phyloP scores from a whole-genome alignment of 2,113 vertebrate species.

The Procavia capensis region DNA sequence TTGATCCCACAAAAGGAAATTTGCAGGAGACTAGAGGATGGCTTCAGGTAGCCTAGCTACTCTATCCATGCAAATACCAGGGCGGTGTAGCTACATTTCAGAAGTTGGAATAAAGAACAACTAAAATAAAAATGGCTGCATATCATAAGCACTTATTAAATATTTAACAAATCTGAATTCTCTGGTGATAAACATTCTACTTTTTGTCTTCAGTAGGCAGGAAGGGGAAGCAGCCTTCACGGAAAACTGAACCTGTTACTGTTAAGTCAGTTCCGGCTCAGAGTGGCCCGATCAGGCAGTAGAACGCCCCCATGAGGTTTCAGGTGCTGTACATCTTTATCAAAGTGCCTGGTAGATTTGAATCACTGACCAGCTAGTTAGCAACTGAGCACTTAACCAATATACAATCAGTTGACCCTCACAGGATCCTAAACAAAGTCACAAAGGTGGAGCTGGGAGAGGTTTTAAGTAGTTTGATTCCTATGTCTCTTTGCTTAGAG shows the following conservation, averaged over 20 bases:
- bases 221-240: not conserved
- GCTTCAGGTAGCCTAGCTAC: not conserved
- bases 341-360: too few species aligned
- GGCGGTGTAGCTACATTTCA: not conserved
- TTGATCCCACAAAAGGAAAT: slow-evolving; percentile 65
- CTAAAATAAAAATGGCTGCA: not conserved
- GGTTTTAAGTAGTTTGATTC: too few species aligned
- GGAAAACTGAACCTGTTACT: not conserved
- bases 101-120: slow-evolving; percentile 38
- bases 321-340: not conserved
- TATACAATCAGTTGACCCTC: not conserved
- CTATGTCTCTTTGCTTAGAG: too few species aligned
- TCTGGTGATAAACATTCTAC: not conserved
- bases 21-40: slow-evolving; percentile 24
- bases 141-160: not conserved
- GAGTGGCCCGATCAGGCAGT: not conserved
- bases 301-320: not conserved
- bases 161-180: not conserved
- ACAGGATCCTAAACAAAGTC: not conserved
- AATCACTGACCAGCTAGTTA: not conserved
- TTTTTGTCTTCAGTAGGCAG: not conserved
- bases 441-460: too few species aligned
- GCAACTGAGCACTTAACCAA: not conserved
- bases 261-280: not conserved
- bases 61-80: not conserved